A percentile compares a stretch with the other conserved stretches of the same genome.
These are phyloP conservation scores for Pedionomus torquatus DNA, from an alignment of 2,113 vertebrate genomes.

Conservation along the genomic window DNA sequence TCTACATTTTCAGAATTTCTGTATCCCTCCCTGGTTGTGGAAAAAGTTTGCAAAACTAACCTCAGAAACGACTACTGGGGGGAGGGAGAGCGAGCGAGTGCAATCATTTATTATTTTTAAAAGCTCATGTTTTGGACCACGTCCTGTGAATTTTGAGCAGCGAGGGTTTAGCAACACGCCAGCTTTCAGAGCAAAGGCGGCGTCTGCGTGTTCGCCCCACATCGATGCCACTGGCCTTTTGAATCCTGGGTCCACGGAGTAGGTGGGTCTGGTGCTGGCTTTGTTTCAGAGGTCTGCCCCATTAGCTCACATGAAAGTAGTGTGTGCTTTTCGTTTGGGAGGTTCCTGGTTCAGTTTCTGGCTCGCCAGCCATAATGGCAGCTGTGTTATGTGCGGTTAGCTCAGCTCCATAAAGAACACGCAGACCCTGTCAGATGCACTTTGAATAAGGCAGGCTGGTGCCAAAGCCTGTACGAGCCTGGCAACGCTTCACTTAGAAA, in stretches of 20 bases:
- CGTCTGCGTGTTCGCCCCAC: neutral
- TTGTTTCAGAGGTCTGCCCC: neutral
- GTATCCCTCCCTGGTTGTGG: neutral
- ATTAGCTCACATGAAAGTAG: neutral
- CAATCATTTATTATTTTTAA: neutral
- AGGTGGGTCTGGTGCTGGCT: neutral
- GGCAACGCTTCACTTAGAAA: neutral
- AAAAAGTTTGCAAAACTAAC: neutral
- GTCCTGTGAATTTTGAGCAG: neutral
- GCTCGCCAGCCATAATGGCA: constrained; percentile 20
- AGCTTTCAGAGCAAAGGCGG: neutral
- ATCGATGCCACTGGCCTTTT: neutral
- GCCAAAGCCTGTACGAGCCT: neutral
- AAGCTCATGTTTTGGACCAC: neutral
- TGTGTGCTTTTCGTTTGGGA: neutral
- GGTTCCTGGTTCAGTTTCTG: constrained; percentile 13
- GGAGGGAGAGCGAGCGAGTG: neutral
- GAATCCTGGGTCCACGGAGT: neutral
- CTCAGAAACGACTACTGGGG: neutral
- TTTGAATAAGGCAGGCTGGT: neutral
- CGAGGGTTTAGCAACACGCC: neutral
- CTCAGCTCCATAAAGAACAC: neutral
- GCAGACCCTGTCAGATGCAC: constrained; percentile 19
- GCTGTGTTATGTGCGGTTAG: constrained; percentile 22
- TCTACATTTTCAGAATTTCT: neutral